Evolutionary conservation across 2,888 invertebrate genomes (phyloP).

Genomic region (Dryobotodes eremita): DNA sequence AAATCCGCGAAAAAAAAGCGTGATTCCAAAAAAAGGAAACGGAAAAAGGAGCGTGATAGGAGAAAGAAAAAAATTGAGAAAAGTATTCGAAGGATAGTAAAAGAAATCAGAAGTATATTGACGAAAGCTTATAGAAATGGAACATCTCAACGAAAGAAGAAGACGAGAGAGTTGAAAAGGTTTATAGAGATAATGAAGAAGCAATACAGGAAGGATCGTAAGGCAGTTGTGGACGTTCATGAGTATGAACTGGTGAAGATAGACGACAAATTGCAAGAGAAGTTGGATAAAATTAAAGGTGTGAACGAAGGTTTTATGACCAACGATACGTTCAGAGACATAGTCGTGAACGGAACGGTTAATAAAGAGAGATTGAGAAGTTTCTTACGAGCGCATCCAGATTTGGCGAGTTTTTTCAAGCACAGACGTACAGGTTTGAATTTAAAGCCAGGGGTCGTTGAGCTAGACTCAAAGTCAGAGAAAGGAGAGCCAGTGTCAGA

Average conservation of each 20-base stretch:
- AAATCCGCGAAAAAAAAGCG: slow-evolving; percentile 40
- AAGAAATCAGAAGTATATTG: slow-evolving; percentile 79
- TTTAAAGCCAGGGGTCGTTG: not conserved
- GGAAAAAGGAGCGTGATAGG: slow-evolving; percentile 60
- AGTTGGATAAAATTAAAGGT: slow-evolving; percentile 72
- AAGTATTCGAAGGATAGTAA: slow-evolving; percentile 77
- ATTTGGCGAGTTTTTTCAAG: slow-evolving; percentile 66
- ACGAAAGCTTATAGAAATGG: slow-evolving; percentile 79
- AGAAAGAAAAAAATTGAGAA: slow-evolving; percentile 79
- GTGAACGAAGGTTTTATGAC: slow-evolving; percentile 77
- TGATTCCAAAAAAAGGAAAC: slow-evolving; percentile 38
- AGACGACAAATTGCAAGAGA: slow-evolving; percentile 72
- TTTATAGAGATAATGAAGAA: slow-evolving; percentile 81
- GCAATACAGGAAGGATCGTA: slow-evolving; percentile 80
- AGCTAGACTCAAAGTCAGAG: not conserved
- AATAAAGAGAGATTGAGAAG: slow-evolving; percentile 71
- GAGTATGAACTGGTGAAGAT: slow-evolving; percentile 76
- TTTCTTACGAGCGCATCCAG: slow-evolving; percentile 80
- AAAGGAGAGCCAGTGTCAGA: not conserved
- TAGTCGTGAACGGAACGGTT: slow-evolving; percentile 80
- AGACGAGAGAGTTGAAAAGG: slow-evolving; percentile 82
- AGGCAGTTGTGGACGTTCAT: slow-evolving; percentile 79
- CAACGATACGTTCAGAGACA: slow-evolving; percentile 81
- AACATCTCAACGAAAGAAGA: slow-evolving; percentile 76
- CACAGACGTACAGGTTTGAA: slow-evolving; percentile 41